phyloP scores from a whole-genome alignment of 2,113 vertebrate species.

The Sander lucioperca region DNA sequence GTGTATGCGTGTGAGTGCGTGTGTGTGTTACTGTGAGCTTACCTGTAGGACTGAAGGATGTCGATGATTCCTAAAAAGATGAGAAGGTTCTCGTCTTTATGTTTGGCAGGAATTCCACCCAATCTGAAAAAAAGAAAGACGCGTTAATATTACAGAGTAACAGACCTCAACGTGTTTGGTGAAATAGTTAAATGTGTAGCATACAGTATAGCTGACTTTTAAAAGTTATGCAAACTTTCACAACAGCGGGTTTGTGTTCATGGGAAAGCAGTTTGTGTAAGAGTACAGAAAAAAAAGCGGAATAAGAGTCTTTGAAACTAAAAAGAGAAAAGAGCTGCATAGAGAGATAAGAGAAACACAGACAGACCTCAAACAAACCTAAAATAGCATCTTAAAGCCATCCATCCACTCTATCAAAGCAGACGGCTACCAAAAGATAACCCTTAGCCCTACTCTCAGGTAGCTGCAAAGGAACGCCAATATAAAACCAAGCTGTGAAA shows the following conservation, averaged over 20 bases:
- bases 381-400: background rate
- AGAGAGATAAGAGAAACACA: background rate
- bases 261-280: background rate
- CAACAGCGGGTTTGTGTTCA: background rate
- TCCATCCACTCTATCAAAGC: background rate
- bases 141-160: background rate
- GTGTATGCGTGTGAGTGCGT: background rate
- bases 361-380: background rate
- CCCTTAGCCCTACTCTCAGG: background rate
- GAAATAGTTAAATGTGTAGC: background rate
- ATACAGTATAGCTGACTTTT: background rate
- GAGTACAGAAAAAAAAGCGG: background rate
- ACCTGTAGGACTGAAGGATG: constrained; percentile 98
- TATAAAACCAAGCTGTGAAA: background rate
- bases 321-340: no score
- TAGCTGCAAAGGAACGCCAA: background rate
- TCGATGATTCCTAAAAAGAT: constrained; percentile 98
- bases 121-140: constrained; percentile 82
- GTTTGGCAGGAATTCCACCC: constrained; percentile 97
- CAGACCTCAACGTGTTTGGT: background rate
- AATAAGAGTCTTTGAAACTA: background rate
- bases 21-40: constrained; percentile 6
- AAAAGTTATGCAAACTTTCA: background rate
- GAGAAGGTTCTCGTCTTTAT: constrained; percentile 93
- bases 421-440: no score